phyloP scores from a whole-genome alignment of 1,140 invertebrate species.

The Argopecten irradians region DNA sequence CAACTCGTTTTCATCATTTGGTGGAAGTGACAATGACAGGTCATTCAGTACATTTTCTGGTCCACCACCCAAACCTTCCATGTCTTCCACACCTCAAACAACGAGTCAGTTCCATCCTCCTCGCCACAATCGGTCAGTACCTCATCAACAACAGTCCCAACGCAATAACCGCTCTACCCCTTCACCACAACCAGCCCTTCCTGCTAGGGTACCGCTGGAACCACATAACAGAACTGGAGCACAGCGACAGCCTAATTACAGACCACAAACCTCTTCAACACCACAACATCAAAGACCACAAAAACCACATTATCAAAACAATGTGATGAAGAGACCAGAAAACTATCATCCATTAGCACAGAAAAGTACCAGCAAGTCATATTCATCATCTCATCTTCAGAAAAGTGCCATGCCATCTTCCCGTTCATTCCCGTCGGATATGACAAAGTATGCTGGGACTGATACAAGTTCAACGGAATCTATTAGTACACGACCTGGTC shows the following conservation, averaged over 20 bases:
- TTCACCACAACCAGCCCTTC: not conserved
- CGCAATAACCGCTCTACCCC: slow-evolving; percentile 30
- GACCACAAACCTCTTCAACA: slow-evolving; percentile 34
- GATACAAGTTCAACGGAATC: slow-evolving; percentile 43
- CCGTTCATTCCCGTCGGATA: slow-evolving; percentile 37
- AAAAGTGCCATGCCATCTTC: slow-evolving; percentile 10
- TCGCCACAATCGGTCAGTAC: slow-evolving; percentile 26
- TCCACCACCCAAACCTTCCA: slow-evolving; percentile 16
- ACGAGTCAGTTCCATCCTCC: slow-evolving; percentile 28
- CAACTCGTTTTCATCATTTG: slow-evolving; percentile 34
- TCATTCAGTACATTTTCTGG: slow-evolving; percentile 51
- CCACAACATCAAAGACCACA: slow-evolving; percentile 32
- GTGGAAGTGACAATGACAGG: slow-evolving; percentile 33
- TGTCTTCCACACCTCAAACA: slow-evolving; percentile 25
- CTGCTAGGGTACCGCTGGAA: slow-evolving; percentile 24
- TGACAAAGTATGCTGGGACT: slow-evolving; percentile 28
- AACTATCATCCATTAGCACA: slow-evolving; percentile 4
- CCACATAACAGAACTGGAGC: slow-evolving; percentile 38
- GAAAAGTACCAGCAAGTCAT: not conserved
- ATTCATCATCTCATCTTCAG: not conserved
- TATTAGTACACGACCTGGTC: not conserved
- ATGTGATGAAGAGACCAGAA: not conserved
- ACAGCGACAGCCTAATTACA: slow-evolving; percentile 29
- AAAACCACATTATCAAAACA: slow-evolving; percentile 1
- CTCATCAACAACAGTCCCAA: slow-evolving; percentile 30